Percentiles rank a stretch among this genome's conserved stretches.
phyloP scores from a whole-genome alignment of 2,888 invertebrate genomes.

The Oasisia sp. region DNA sequence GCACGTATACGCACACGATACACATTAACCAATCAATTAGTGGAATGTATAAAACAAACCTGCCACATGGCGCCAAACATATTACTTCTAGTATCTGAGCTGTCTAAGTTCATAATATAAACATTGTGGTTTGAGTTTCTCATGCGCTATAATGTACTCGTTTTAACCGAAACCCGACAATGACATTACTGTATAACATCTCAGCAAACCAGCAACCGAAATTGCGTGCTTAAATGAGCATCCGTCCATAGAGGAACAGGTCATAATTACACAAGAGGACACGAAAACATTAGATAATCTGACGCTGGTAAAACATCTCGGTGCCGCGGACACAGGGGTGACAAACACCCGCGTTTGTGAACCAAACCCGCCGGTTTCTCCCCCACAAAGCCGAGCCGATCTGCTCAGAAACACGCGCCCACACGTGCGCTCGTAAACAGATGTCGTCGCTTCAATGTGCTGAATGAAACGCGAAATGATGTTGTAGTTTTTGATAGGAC shows the following conservation, averaged over 20 bases:
- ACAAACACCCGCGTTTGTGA: background rate
- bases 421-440: background rate
- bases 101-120: background rate
- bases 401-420: background rate
- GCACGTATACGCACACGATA: background rate
- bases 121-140: background rate
- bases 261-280: background rate
- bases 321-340: background rate
- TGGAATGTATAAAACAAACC: background rate
- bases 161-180: background rate
- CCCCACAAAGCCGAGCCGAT: background rate
- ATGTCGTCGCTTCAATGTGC: background rate
- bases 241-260: background rate
- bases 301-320: background rate
- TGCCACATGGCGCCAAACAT: background rate
- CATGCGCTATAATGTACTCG: background rate
- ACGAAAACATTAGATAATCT: no score
- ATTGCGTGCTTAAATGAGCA: background rate
- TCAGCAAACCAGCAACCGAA: background rate
- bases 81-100: background rate
- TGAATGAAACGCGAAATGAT: background rate
- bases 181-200: background rate
- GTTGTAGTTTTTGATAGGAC: background rate
- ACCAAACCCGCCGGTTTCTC: background rate
- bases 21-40: background rate